A percentile compares a stretch with the other conserved stretches of the same genome.
These are phyloP conservation scores for Oenanthe oenanthe DNA, from an alignment of 2,113 vertebrate genomes.

Conservation along the genomic window DNA sequence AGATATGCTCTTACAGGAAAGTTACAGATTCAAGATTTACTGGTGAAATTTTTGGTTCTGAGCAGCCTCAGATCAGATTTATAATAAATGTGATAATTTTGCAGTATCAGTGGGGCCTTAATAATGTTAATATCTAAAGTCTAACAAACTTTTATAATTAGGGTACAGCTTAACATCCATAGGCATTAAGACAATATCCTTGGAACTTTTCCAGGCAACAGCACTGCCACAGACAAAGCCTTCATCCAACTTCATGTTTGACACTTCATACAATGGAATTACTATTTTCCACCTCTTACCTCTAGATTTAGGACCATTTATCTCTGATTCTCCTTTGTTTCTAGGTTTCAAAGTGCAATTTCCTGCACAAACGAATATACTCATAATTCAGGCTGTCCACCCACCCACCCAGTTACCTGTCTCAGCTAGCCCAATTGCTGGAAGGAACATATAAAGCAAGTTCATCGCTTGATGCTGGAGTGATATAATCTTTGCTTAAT, in stretches of 20 bases:
- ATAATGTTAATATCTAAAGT: not conserved
- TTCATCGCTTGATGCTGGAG: constrained; percentile 33
- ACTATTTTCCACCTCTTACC: constrained; percentile 8
- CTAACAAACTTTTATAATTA: constrained; percentile 23
- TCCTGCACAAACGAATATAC: constrained; percentile 19
- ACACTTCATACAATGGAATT: not conserved
- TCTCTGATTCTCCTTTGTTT: constrained; percentile 21
- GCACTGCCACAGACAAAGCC: constrained; percentile 8
- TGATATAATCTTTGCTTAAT: constrained; percentile 58
- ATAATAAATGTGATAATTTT: not conserved
- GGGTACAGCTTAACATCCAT: constrained; percentile 25
- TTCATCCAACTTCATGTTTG: not conserved
- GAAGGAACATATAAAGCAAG: constrained; percentile 61
- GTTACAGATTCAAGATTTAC: not conserved
- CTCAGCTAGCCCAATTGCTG: constrained; percentile 67
- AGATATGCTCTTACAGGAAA: not conserved
- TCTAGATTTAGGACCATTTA: not conserved
- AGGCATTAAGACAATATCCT: not conserved
- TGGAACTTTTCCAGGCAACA: constrained; percentile 63
- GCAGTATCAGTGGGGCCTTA: not conserved
- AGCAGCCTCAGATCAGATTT: not conserved
- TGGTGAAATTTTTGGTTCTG: not conserved
- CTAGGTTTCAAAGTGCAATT: constrained; percentile 40
- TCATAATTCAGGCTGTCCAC: constrained; percentile 41
- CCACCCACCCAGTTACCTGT: constrained; percentile 63